phyloP scores from a whole-genome alignment of 2,888 invertebrate genomes.

The Ormyrus nitidulus region DNA sequence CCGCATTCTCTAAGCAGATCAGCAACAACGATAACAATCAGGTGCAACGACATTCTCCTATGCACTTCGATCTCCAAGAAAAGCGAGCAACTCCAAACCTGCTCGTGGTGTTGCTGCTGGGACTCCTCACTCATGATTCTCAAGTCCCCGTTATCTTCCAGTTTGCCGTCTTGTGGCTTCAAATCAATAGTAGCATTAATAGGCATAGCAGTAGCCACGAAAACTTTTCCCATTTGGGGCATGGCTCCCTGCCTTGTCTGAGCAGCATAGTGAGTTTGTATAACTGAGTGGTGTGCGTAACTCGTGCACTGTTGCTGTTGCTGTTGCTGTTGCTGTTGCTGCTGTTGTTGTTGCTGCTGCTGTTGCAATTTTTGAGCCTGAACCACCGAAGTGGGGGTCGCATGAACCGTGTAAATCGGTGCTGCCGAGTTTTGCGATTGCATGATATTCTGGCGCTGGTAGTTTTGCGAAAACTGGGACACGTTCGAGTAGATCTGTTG shows the following conservation, averaged over 20 bases:
- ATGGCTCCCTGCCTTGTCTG: conserved; percentile 48
- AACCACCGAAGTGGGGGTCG: conserved; percentile 65
- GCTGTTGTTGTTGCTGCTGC: conserved; percentile 42
- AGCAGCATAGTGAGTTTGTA: conserved; percentile 62
- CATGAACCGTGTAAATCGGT: conserved; percentile 70
- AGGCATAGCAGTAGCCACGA: conserved; percentile 64
- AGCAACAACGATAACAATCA: too few relatives aligned
- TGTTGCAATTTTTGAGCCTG: conserved; percentile 68
- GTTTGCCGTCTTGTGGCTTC: too few relatives aligned
- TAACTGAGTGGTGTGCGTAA: conserved; percentile 61
- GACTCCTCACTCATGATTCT: background rate
- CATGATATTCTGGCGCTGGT: conserved; percentile 59
- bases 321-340: background rate
- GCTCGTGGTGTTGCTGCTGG: conserved; percentile 67
- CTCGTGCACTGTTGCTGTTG: conserved; percentile 48
- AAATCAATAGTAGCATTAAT: background rate
- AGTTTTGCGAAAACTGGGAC: conserved; percentile 67
- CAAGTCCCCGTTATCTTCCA: too few relatives aligned
- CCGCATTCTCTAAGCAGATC: too few relatives aligned
- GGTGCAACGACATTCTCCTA: too few relatives aligned
- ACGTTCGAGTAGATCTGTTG: conserved; percentile 72
- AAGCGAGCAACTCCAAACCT: conserved; percentile 71
- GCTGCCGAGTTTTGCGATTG: conserved; percentile 58
- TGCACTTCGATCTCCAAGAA: conserved; percentile 23
- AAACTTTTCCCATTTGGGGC: conserved; percentile 58